Percentiles rank a stretch among this genome's conserved stretches.
phyloP scores from a whole-genome alignment of 2,797 vertebrate species.

The Poeciliopsis gracilis region DNA sequence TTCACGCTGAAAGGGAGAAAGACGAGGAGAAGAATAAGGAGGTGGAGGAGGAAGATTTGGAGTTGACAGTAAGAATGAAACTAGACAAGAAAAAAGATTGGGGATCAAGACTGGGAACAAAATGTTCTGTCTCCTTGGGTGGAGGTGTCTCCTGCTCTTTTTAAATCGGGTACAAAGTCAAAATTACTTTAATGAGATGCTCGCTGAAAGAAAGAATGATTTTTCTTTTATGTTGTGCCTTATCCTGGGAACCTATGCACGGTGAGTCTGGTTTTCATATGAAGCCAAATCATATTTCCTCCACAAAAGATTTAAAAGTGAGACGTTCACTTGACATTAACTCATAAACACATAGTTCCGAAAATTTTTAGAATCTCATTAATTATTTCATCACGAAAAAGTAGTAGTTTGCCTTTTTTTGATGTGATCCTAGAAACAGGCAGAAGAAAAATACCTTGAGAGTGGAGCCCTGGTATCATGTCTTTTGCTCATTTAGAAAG shows the following conservation, averaged over 20 bases:
- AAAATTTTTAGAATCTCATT: background rate
- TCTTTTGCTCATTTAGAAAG: background rate
- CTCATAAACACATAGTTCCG: background rate
- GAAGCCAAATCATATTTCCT: background rate
- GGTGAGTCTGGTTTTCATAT: background rate
- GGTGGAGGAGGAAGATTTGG: conserved; percentile 54
- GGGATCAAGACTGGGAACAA: conserved; percentile 39
- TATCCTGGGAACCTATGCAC: background rate
- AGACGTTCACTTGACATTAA: background rate
- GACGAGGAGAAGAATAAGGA: conserved; percentile 59
- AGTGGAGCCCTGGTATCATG: background rate
- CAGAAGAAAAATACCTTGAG: background rate
- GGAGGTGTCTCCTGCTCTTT: conserved; percentile 39
- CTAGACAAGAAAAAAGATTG: conserved; percentile 30
- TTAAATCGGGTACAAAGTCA: conserved; percentile 39
- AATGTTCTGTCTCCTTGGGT: conserved; percentile 34
- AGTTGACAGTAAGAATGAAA: conserved; percentile 43
- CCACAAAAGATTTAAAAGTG: background rate
- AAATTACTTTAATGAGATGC: conserved; percentile 16
- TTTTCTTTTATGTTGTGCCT: background rate
- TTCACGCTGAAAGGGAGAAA: conserved; percentile 45
- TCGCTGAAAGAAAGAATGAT: background rate
- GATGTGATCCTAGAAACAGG: background rate
- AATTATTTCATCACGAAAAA: background rate
- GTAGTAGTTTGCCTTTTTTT: background rate